Evolutionary conservation across 2,888 invertebrate genomes (phyloP).

Genomic region (Apotomis betuletana): DNA sequence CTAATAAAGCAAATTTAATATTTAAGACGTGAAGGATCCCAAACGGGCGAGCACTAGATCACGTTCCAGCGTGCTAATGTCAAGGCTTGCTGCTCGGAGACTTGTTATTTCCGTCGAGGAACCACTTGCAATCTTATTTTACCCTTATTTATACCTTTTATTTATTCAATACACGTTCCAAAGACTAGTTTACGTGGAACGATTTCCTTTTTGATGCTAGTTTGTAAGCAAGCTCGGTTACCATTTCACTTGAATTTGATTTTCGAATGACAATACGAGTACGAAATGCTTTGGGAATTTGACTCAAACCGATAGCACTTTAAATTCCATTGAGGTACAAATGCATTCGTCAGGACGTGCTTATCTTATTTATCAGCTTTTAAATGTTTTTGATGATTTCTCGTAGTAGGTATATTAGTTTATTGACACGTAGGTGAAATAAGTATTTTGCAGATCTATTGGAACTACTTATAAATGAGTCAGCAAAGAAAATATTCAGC

Average conservation of each 20-base stretch:
- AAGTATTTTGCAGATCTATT: too few species aligned
- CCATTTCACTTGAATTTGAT: constrained; percentile 27
- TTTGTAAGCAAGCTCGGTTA: constrained; percentile 16
- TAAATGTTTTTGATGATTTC: neutral
- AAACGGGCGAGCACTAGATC: constrained; percentile 29
- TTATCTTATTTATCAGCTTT: neutral
- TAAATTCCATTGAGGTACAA: constrained; percentile 10
- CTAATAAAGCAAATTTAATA: neutral
- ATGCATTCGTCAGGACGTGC: constrained; percentile 15
- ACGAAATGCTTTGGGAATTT: neutral
- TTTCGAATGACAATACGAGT: neutral
- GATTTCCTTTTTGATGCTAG: constrained; percentile 32
- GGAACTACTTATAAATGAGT: too few species aligned
- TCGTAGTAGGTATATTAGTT: too few species aligned
- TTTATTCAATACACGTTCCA: constrained; percentile 16
- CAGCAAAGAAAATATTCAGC: too few species aligned
- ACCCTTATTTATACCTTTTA: constrained; percentile 29
- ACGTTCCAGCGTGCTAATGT: constrained; percentile 37
- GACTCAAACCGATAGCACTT: neutral
- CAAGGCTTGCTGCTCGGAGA: constrained; percentile 33
- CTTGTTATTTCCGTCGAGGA: constrained; percentile 10
- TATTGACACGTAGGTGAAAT: too few species aligned
- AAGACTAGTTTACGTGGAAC: constrained; percentile 15
- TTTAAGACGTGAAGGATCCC: constrained; percentile 9
- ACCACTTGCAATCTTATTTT: constrained; percentile 32